Percentiles rank a stretch among this genome's conserved stretches.
Conservation (phyloP, 2,113 vertebrate species). For the Pitta sordida region DNA sequence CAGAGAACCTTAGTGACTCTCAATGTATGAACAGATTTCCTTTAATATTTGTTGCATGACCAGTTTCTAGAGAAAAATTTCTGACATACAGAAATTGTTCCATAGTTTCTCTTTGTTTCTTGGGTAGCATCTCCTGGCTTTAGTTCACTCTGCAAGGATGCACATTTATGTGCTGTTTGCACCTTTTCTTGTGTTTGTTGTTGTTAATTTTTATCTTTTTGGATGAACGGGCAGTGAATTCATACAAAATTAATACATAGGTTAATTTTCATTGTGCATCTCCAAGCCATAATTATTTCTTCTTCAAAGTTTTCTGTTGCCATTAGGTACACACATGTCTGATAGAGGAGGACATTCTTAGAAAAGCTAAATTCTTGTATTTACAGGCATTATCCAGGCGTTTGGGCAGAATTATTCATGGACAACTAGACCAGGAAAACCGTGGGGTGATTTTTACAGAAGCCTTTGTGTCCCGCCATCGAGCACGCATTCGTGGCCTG, state of each 20-base stretch:
- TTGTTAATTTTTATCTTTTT: not conserved
- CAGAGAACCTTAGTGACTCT: not conserved
- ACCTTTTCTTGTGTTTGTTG: not conserved
- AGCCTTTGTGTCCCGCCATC: constrained; percentile 89
- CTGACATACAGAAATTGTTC: not conserved
- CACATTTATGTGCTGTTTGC: not conserved
- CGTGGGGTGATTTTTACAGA: constrained; percentile 91
- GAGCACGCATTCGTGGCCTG: constrained; percentile 88
- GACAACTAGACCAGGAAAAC: constrained; percentile 90
- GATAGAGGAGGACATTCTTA: not conserved
- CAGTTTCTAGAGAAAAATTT: not conserved
- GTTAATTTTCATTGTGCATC: not conserved
- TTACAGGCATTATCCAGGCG: constrained; percentile 83
- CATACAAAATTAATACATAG: not conserved
- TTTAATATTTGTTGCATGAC: not conserved
- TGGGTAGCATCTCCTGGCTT: not conserved
- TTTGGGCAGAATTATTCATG: constrained; percentile 86
- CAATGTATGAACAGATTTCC: not conserved
- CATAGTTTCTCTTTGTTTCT: not conserved
- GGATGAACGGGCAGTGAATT: not conserved
- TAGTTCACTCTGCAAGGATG: not conserved
- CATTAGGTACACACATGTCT: not conserved
- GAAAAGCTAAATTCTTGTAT: not conserved
- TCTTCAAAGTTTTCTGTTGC: not conserved
- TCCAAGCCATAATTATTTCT: not conserved